Base-by-base conservation (phyloP, 2,888 invertebrate species). In the Hesperia comma region DNA sequence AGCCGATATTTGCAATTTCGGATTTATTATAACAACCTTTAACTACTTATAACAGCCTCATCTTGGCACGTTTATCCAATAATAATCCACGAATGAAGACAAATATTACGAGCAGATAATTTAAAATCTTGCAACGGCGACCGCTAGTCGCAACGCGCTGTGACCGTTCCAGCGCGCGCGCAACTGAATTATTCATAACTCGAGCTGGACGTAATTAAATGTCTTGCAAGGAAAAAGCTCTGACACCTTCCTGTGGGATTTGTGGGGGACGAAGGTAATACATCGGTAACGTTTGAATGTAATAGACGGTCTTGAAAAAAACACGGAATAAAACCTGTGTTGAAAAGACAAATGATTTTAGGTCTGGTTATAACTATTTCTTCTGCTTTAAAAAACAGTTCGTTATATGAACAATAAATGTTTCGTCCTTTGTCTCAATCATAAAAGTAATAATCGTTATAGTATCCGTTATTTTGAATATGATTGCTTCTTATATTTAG, bases 161-260 rank as follows among this genome's bases (percentile, higher is more conserved):
- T 91, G 92, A 90, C 92, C 90, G 92, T 92, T 91, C 90, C 87
- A 82, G 79, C 70, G 71, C 68, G 67, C 78, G 86, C 75, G 73
- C 85, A 84, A 41, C 72, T 92, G 92, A 90, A 92, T 92, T 77
- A 92, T 92, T 92, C 92, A 92, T 90, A 72, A 74, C 61, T 49
- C 17, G 32, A 17, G 64, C 69, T 81, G 79, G 81, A 81, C 74
- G 80, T 86, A 89, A 88, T 88, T 89, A 89, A 87, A 87, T 86
- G 88, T 89, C 87, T 88, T 86, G 82, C 75, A 69, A 77, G 84
- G 83, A 88, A 88, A 88, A 89, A 88, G 75, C 74, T 77, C 84
- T 84, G 86, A 84, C 88, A 88, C 87, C 86, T 80, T 85, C 87
- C 87, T 84, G 84, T 81, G 83, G 84, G 84, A 84, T 82, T 80